These are phyloP conservation scores for Kryptolebias ocellatus DNA, from an alignment of 2,797 vertebrate species.

Conservation along the genomic window DNA sequence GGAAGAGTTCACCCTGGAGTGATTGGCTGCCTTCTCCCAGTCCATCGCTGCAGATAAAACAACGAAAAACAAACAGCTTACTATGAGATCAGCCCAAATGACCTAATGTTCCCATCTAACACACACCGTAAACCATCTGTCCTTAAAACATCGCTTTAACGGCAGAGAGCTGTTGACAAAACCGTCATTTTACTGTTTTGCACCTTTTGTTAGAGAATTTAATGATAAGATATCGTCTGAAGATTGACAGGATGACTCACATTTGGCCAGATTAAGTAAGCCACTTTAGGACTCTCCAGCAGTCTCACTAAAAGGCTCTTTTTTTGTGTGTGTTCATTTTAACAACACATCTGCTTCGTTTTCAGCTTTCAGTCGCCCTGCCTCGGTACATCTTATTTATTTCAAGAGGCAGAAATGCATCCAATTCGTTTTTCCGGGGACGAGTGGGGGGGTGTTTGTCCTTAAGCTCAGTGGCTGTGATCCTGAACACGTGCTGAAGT, in stretches of 20 bases:
- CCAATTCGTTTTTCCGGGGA: not conserved
- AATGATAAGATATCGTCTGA: not conserved
- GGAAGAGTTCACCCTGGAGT: conserved; percentile 70
- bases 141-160: too few relatives aligned
- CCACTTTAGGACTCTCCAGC: conserved; percentile 20
- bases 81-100: not conserved
- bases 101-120: too few relatives aligned
- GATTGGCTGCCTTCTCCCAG: conserved; percentile 61
- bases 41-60: conserved; percentile 49
- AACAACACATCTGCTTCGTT: not conserved
- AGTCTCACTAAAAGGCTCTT: conserved; percentile 9
- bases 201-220: not conserved
- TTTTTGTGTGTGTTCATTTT: not conserved
- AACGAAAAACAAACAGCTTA: not conserved
- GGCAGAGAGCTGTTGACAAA: too few relatives aligned
- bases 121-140: too few relatives aligned
- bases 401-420: not conserved
- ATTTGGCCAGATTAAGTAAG: conserved; percentile 22
- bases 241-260: conserved; percentile 12
- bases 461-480: not conserved
- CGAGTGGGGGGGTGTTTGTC: not conserved
- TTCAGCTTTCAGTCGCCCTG: conserved; percentile 2
- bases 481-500: conserved; percentile 14
- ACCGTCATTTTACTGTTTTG: not conserved
- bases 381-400: conserved; percentile 5